phyloP scores from a whole-genome alignment of 2,797 vertebrate species.

The Silurus lanzhouensis region DNA sequence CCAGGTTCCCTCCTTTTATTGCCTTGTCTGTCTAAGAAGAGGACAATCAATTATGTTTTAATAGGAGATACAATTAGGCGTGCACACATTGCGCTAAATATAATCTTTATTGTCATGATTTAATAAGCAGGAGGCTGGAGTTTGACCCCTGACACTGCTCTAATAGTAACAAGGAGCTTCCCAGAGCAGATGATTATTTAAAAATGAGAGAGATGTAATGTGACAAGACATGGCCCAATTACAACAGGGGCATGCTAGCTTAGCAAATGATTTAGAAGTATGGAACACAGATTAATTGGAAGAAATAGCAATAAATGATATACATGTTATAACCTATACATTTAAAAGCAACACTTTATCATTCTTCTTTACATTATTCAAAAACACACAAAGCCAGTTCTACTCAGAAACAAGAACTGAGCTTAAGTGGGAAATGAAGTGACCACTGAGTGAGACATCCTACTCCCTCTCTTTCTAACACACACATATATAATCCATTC shows the following conservation, averaged over 20 bases:
- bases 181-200: conserved; percentile 18
- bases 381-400: not conserved
- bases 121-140: conserved; percentile 50
- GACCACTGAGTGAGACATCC: not conserved
- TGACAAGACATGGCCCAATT: conserved; percentile 37
- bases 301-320: not conserved
- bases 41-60: conserved; percentile 56
- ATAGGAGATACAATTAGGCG: conserved; percentile 53
- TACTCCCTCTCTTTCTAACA: not conserved
- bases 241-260: conserved; percentile 1
- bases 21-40: conserved; percentile 42
- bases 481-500: not conserved
- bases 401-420: not conserved
- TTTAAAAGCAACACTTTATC: not conserved
- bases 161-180: conserved; percentile 38
- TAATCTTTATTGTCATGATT: conserved; percentile 58
- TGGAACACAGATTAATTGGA: conserved; percentile 12
- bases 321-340: not conserved
- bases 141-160: conserved; percentile 52
- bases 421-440: too few species aligned
- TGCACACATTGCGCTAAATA: conserved; percentile 51
- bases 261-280: not conserved
- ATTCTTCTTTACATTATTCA: not conserved
- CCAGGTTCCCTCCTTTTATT: conserved; percentile 24
- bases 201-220: not conserved